Percentiles rank a stretch among this genome's conserved stretches.
Evolutionary conservation across 2,113 vertebrate genomes (phyloP).

Genomic region (Baryphthengus martii): DNA sequence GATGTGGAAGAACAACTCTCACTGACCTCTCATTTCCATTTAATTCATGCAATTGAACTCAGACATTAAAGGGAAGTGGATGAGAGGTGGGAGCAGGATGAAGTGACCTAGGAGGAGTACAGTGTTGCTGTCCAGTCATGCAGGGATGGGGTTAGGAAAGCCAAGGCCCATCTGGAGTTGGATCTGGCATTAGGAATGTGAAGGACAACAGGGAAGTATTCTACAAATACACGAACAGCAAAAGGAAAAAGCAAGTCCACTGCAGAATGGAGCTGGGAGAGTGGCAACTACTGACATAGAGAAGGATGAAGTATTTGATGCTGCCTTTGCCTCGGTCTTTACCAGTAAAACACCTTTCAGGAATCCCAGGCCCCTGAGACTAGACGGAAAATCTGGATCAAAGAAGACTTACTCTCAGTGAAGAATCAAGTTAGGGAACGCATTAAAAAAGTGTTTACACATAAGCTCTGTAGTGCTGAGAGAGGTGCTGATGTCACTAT

Average conservation of each 20-base stretch:
- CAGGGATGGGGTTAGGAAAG: neutral
- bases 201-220: neutral
- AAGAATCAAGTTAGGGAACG: neutral
- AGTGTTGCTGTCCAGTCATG: neutral
- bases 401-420: neutral
- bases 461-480: neutral
- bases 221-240: neutral
- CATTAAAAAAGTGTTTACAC: neutral
- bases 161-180: neutral
- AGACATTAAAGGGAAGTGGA: neutral
- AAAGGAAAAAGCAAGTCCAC: neutral
- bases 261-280: neutral
- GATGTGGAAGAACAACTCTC: neutral
- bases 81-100: neutral
- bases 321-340: neutral
- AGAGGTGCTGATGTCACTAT: neutral
- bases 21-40: neutral
- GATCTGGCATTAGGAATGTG: neutral
- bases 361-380: neutral
- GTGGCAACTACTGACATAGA: neutral
- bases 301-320: neutral
- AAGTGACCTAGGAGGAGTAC: neutral
- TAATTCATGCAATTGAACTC: neutral
- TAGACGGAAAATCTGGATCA: neutral
- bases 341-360: neutral